A percentile compares a stretch with the other conserved stretches of the same genome.
phyloP scores from a whole-genome alignment of 92 coral and sea anemone species.

The Chrysogorgia sp. region DNA sequence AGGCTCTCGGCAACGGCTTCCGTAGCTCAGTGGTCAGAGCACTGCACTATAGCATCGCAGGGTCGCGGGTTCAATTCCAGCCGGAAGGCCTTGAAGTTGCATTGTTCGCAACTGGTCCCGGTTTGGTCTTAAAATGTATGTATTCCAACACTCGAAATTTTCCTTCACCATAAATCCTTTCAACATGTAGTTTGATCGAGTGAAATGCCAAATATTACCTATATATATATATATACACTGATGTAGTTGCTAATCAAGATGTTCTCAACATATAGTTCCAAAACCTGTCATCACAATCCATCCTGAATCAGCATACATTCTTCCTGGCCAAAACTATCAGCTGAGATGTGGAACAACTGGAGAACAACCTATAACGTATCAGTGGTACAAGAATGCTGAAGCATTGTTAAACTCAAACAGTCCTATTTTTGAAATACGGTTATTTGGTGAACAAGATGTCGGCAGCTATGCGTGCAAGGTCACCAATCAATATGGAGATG shows the following conservation, averaged over 20 bases:
- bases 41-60: too few species aligned
- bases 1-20: too few species aligned
- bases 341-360: slow-evolving; percentile 60
- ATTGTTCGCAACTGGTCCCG: too few species aligned
- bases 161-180: too few species aligned
- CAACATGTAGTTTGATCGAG: too few species aligned
- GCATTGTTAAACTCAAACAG: slow-evolving; percentile 52
- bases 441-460: slow-evolving; percentile 75
- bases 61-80: too few species aligned
- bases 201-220: not conserved
- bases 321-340: slow-evolving; percentile 62
- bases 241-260: not conserved
- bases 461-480: slow-evolving; percentile 85
- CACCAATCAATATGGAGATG: slow-evolving; percentile 79
- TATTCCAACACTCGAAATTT: too few species aligned
- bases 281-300: slow-evolving; percentile 72
- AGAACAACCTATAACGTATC: slow-evolving; percentile 58
- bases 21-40: too few species aligned
- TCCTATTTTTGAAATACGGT: slow-evolving; percentile 56
- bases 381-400: slow-evolving; percentile 85
- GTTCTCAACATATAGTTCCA: slow-evolving; percentile 3
- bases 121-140: too few species aligned
- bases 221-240: too few species aligned
- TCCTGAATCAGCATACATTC: slow-evolving; percentile 73
- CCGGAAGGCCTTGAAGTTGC: too few species aligned